These are phyloP conservation scores for Brachionichthys hirsutus DNA, from an alignment of 2,113 vertebrate species.

Conservation along the genomic window DNA sequence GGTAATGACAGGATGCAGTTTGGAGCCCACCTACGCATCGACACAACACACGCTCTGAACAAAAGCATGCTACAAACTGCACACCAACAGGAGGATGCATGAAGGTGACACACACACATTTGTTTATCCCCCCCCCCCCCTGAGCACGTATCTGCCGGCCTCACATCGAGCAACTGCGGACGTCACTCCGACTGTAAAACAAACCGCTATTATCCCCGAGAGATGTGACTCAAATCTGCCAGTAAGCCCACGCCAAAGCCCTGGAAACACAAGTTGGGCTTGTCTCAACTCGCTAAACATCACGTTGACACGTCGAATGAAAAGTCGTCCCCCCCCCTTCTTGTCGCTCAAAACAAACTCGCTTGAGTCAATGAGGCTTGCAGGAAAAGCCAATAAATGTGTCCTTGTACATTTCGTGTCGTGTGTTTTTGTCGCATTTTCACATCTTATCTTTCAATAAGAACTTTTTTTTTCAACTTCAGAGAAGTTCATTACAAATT, in stretches of 20 bases:
- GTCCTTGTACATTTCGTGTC: not conserved
- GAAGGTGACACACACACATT: conserved; percentile 7
- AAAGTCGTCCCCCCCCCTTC: conserved; percentile 30
- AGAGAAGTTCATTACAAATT: not conserved
- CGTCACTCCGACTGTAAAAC: conserved; percentile 60
- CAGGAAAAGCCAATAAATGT: not conserved
- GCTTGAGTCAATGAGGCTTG: not conserved
- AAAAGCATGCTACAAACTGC: not conserved
- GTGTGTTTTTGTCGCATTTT: not conserved
- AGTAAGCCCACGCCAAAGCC: conserved; percentile 50
- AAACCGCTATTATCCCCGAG: conserved; percentile 57
- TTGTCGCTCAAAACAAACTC: conserved; percentile 15
- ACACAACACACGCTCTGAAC: conserved; percentile 16
- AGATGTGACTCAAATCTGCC: conserved; percentile 53
- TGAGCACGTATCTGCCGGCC: conserved; percentile 7
- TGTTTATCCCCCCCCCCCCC: conserved; percentile 13
- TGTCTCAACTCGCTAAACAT: conserved; percentile 48
- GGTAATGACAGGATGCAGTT: conserved; percentile 54
- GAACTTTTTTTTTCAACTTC: too few relatives aligned
- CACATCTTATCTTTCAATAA: not conserved
- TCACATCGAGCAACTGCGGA: conserved; percentile 45
- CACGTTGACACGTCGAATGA: conserved; percentile 23
- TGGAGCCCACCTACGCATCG: conserved; percentile 34
- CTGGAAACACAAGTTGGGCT: conserved; percentile 56
- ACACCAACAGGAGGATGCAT: conserved; percentile 22